These are phyloP conservation scores for Diadromus collaris DNA, from an alignment of 2,888 invertebrate genomes.

Conservation along the genomic window DNA sequence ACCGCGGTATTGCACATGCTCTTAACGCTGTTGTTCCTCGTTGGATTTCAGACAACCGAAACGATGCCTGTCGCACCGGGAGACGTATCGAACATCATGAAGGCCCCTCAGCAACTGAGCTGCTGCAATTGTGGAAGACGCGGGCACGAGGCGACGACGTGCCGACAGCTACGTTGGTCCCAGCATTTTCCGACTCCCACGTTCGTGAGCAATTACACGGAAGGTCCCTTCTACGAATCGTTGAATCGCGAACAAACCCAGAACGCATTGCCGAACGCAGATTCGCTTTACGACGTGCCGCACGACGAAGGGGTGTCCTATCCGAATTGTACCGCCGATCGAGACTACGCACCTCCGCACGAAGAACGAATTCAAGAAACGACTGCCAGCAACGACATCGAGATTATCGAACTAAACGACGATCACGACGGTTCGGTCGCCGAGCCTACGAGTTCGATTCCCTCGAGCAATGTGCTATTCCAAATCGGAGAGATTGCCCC, in stretches of 20 bases:
- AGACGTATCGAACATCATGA: conserved; percentile 70
- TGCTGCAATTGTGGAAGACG: conserved; percentile 80
- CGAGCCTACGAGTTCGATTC: neutral
- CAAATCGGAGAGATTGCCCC: neutral
- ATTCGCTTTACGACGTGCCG: neutral
- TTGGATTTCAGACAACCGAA: conserved; percentile 72
- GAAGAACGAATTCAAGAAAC: neutral
- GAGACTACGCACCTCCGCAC: neutral
- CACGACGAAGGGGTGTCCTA: too few relatives aligned
- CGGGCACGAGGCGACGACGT: conserved; percentile 78
- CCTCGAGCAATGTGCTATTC: neutral
- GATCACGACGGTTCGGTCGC: neutral
- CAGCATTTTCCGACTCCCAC: conserved; percentile 73
- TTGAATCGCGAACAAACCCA: neutral
- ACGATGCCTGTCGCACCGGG: conserved; percentile 70
- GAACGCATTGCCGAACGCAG: neutral
- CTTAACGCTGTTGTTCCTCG: conserved; percentile 18
- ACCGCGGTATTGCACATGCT: neutral
- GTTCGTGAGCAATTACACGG: conserved; percentile 69
- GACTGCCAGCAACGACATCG: neutral
- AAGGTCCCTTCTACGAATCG: conserved; percentile 59
- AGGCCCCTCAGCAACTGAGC: conserved; percentile 74
- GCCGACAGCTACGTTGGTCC: conserved; percentile 73
- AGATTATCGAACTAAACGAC: neutral
- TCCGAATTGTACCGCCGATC: neutral